A percentile compares a stretch with the other conserved stretches of the same genome.
These are phyloP conservation scores for Plutomurus gul DNA, from an alignment of 1,140 invertebrate species.

Conservation along the genomic window DNA sequence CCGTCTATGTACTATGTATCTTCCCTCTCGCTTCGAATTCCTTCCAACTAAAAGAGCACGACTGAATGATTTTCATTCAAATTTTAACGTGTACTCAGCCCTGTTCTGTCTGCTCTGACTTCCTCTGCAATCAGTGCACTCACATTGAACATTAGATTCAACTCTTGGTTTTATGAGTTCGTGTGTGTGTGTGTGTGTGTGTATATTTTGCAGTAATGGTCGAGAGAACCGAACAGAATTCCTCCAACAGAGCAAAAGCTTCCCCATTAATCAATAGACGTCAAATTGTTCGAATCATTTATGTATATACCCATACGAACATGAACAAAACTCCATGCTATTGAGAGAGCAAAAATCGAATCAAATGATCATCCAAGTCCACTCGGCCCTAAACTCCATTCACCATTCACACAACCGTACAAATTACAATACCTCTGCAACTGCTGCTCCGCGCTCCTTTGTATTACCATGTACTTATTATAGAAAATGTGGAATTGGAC, in stretches of 20 bases:
- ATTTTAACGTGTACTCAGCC: slow-evolving; percentile 1
- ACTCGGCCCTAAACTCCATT: slow-evolving; percentile 2
- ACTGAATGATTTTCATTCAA: not conserved
- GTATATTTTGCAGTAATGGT: not conserved
- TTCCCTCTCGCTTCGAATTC: not conserved
- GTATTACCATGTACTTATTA: too few species aligned
- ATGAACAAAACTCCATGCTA: not conserved
- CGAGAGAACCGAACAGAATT: not conserved
- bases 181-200: too few species aligned
- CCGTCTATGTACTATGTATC: too few species aligned
- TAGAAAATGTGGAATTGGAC: too few species aligned
- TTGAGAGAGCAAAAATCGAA: not conserved
- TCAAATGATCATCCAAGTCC: slow-evolving; percentile 28
- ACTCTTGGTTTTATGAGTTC: too few species aligned
- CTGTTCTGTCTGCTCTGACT: slow-evolving; percentile 3
- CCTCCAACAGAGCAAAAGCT: not conserved
- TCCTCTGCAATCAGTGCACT: not conserved
- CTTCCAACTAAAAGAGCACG: slow-evolving; percentile 16
- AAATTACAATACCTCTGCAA: not conserved
- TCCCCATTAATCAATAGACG: not conserved
- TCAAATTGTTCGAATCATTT: not conserved
- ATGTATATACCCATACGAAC: too few species aligned
- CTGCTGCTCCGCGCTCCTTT: not conserved
- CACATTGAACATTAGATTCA: not conserved
- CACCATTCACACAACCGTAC: not conserved